A percentile compares a stretch with the other conserved stretches of the same genome.
These are phyloP conservation scores for Apis dorsata DNA, from an alignment of 1,140 invertebrate genomes.

Conservation along the genomic window DNA sequence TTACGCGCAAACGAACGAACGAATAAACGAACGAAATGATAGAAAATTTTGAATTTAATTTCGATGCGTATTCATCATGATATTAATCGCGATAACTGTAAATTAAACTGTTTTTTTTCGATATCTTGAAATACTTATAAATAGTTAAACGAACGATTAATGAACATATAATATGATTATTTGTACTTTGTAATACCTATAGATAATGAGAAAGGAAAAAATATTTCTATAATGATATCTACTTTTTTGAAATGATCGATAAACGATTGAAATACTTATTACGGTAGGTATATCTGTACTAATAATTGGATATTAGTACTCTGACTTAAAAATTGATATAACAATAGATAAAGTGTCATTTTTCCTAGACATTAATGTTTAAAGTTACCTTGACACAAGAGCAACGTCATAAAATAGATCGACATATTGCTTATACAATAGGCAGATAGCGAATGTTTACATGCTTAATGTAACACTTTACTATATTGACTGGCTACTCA, in stretches of 20 bases:
- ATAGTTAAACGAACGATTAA: too few species aligned
- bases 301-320: too few species aligned
- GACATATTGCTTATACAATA: conserved; percentile 64
- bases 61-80: neutral
- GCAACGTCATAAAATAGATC: conserved; percentile 47
- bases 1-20: neutral
- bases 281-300: too few species aligned
- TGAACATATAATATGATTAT: too few species aligned
- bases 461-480: conserved; percentile 69
- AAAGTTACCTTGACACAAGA: conserved; percentile 21
- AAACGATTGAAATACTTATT: neutral
- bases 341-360: neutral
- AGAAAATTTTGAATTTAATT: neutral
- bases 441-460: conserved; percentile 70
- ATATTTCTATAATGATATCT: too few species aligned
- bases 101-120: neutral
- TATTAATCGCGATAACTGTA: neutral
- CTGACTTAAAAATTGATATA: neutral
- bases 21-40: neutral
- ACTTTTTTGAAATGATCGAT: too few species aligned
- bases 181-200: too few species aligned
- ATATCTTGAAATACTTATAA: too few species aligned
- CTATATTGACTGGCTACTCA: conserved; percentile 60
- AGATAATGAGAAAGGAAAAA: too few species aligned
- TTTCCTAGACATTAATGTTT: neutral